Conservation (phyloP, 2,113 vertebrate genomes). For the Pituophis catenifer region DNA sequence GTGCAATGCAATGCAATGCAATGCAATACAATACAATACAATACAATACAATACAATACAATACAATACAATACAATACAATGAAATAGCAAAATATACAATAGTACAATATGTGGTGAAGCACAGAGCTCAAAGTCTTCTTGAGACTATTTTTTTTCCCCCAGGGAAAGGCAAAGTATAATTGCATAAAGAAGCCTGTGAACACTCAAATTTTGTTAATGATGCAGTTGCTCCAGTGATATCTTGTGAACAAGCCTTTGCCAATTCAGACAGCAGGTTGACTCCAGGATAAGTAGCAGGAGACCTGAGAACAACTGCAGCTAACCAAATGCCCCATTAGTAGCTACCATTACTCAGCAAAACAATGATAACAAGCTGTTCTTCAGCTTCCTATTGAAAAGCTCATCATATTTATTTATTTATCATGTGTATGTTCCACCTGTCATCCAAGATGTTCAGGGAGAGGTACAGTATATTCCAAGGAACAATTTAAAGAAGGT, state of each 20-base stretch:
- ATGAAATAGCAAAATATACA: too few species aligned
- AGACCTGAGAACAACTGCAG: background rate
- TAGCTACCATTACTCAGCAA: background rate
- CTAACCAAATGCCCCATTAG: background rate
- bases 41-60: too few species aligned
- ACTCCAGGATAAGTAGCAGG: background rate
- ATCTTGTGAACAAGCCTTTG: slow-evolving; percentile 7
- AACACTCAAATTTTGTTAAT: background rate
- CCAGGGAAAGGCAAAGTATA: background rate
- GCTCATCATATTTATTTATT: background rate
- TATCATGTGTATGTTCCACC: background rate
- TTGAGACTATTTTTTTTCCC: background rate
- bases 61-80: too few species aligned
- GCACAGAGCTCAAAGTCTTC: background rate
- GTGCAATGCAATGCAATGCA: too few species aligned
- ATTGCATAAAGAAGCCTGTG: background rate
- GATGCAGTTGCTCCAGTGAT: background rate
- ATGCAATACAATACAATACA: too few species aligned
- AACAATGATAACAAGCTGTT: background rate
- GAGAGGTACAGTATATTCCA: background rate
- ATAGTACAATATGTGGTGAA: background rate
- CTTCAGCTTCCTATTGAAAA: background rate
- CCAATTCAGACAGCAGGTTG: slow-evolving; percentile 9
- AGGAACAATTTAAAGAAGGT: background rate
- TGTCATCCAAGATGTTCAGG: background rate